These are phyloP conservation scores for Sphyrna mokarran DNA, from an alignment of 2,113 vertebrate species.

Conservation along the genomic window DNA sequence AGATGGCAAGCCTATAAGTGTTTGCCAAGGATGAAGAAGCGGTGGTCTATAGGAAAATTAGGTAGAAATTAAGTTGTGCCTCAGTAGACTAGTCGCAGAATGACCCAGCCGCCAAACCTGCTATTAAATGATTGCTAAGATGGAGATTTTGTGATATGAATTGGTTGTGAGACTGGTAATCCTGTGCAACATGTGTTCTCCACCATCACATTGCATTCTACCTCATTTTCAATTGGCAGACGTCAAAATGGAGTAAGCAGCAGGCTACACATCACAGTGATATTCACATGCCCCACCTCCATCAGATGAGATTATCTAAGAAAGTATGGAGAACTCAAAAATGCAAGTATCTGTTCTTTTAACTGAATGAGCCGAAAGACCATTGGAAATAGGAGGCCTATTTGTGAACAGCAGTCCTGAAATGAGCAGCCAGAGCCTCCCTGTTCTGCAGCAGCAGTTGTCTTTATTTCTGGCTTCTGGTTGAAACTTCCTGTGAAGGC, in stretches of 20 bases:
- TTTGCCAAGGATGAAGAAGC: neutral
- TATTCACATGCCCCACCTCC: neutral
- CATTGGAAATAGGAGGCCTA: neutral
- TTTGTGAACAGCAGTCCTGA: neutral
- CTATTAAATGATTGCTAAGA: neutral
- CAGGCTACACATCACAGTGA: neutral
- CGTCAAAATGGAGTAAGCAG: neutral
- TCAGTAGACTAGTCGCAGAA: neutral
- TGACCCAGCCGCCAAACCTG: neutral
- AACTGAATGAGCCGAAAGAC: neutral
- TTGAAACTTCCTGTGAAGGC: neutral
- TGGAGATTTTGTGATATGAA: neutral
- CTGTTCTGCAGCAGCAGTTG: neutral
- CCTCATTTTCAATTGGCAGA: neutral
- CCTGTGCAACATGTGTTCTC: neutral
- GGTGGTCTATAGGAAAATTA: neutral
- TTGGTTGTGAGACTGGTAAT: neutral
- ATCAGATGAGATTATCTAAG: neutral
- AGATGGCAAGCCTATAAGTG: neutral
- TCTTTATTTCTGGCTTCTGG: neutral
- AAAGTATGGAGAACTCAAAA: neutral
- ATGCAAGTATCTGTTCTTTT: neutral
- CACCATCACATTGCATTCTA: neutral
- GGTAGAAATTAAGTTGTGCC: neutral
- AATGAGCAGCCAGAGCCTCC: neutral